These are phyloP conservation scores for Coremacera marginata DNA, from an alignment of 2,888 invertebrate genomes.

Conservation along the genomic window DNA sequence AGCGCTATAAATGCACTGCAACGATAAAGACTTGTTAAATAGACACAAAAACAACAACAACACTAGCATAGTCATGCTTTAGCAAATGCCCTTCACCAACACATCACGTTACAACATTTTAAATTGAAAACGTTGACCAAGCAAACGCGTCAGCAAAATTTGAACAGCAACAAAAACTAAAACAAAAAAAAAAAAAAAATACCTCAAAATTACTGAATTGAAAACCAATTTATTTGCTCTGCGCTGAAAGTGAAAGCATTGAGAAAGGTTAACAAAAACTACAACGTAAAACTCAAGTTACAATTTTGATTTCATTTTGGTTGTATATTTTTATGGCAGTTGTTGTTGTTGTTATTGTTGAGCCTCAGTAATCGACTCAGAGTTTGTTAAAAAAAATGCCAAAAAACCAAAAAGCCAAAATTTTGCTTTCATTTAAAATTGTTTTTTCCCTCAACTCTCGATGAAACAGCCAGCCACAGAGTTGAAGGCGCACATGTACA, in stretches of 20 bases:
- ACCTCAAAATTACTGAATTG: conserved; percentile 42
- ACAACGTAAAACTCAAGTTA: conserved; percentile 23
- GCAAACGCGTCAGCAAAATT: conserved; percentile 42
- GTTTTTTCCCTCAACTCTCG: background rate
- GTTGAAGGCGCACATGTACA: background rate
- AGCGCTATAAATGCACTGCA: background rate
- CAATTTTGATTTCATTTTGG: background rate
- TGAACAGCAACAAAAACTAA: background rate
- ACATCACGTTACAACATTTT: background rate
- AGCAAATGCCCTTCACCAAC: background rate
- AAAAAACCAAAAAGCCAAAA: background rate
- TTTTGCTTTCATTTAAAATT: conserved; percentile 28
- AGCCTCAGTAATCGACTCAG: background rate
- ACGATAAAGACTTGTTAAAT: background rate
- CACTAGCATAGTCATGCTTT: background rate
- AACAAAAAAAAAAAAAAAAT: background rate
- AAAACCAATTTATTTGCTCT: conserved; percentile 53
- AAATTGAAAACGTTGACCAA: conserved; percentile 19
- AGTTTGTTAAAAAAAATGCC: background rate
- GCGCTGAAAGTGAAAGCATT: conserved; percentile 61
- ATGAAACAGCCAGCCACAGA: too few species aligned
- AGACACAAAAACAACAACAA: background rate
- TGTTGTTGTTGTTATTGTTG: background rate
- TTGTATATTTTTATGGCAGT: background rate
- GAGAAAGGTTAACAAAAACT: conserved; percentile 42